Conservation (phyloP, 2,888 invertebrate genomes). For the Drosophila mercatorum region DNA sequence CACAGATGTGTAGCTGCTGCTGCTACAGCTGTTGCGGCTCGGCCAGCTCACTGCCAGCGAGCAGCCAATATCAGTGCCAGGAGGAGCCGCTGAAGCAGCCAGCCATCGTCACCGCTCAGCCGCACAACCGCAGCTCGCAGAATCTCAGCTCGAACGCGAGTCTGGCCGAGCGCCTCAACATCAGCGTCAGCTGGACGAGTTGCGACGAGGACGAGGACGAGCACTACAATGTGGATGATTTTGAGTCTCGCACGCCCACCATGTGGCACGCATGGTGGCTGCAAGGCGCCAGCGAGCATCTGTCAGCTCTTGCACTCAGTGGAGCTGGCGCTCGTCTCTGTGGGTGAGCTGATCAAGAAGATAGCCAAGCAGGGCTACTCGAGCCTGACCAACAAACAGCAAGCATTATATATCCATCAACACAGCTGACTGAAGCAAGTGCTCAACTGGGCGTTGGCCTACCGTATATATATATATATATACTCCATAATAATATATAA, state of each 20-base stretch:
- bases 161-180: slow-evolving; percentile 8
- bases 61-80: slow-evolving; percentile 8
- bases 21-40: slow-evolving; percentile 14
- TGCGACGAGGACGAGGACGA: slow-evolving; percentile 37
- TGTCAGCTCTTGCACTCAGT: background rate
- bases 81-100: slow-evolving; percentile 34
- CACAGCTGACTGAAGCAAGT: background rate
- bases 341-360: too few relatives aligned
- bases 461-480: background rate
- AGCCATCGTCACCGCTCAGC: slow-evolving; percentile 33
- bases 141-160: slow-evolving; percentile 30
- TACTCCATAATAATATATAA: too few relatives aligned
- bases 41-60: background rate
- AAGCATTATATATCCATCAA: background rate
- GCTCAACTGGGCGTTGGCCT: background rate
- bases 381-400: background rate
- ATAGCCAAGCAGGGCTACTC: background rate
- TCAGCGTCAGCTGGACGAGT: slow-evolving; percentile 25
- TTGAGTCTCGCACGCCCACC: slow-evolving; percentile 39
- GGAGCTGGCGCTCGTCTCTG: background rate
- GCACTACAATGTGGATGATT: slow-evolving; percentile 43
- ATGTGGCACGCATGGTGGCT: slow-evolving; percentile 57
- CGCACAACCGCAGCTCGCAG: slow-evolving; percentile 1
- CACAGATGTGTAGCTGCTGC: slow-evolving; percentile 22
- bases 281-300: slow-evolving; percentile 13